Evolutionary conservation across 2,113 vertebrate genomes (phyloP).

Genomic region (Illadopsis cleaveri): DNA sequence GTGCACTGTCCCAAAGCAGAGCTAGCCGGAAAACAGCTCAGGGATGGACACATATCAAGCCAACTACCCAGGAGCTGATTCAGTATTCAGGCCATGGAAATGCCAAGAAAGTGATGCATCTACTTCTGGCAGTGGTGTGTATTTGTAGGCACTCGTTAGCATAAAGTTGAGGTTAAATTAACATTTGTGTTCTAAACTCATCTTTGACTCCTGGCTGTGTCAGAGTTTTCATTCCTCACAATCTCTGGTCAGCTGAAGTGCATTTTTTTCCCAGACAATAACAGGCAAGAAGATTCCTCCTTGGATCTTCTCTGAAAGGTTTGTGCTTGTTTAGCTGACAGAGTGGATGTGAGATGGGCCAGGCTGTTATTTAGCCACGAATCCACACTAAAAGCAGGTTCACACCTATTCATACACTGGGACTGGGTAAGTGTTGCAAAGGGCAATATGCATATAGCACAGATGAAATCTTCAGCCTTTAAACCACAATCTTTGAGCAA

Average conservation of each 20-base stretch:
- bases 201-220: background rate
- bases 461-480: background rate
- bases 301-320: background rate
- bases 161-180: background rate
- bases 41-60: no score
- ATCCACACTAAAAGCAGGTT: background rate
- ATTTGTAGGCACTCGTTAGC: background rate
- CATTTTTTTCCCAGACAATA: background rate
- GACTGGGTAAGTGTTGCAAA: background rate
- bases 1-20: no score
- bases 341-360: background rate
- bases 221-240: background rate
- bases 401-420: background rate
- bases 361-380: background rate
- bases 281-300: background rate
- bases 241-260: background rate
- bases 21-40: no score
- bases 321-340: background rate
- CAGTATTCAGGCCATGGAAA: slow-evolving; percentile 75
- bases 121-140: background rate
- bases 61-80: slow-evolving; percentile 73
- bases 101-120: slow-evolving; percentile 45
- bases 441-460: background rate
- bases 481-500: background rate
- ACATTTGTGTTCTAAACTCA: background rate